Evolutionary conservation across 1,140 invertebrate species (phyloP).

Genomic region (Coelopa frigida): DNA sequence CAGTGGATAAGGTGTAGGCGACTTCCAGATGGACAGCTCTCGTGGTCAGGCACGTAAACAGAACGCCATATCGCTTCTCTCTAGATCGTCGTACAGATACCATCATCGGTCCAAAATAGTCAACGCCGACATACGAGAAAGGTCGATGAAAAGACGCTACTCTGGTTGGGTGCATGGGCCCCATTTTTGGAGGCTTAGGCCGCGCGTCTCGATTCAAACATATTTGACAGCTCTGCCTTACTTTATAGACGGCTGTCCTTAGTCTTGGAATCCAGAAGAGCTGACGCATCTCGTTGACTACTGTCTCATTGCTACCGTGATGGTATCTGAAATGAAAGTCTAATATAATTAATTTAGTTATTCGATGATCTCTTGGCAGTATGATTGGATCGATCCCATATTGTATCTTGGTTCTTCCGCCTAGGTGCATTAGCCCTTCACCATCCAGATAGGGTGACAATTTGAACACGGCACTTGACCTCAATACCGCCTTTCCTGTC

Average conservation of each 20-base stretch:
- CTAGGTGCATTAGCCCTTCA: not conserved
- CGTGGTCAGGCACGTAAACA: conserved; percentile 41
- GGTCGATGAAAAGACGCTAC: not conserved
- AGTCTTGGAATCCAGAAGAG: not conserved
- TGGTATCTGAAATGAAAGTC: conserved; percentile 3
- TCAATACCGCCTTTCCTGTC: not conserved
- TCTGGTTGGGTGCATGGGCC: not conserved
- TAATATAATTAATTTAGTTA: conserved; percentile 1
- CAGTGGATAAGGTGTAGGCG: conserved; percentile 30
- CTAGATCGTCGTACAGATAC: conserved; percentile 21
- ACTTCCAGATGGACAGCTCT: conserved; percentile 46
- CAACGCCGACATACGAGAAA: conserved; percentile 4
- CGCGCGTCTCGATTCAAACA: not conserved
- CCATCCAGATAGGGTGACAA: conserved; percentile 5
- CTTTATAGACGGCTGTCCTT: not conserved
- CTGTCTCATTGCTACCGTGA: not conserved
- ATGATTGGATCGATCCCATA: not conserved
- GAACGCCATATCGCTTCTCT: conserved; percentile 35
- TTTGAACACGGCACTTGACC: conserved; percentile 1
- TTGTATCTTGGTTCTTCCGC: not conserved
- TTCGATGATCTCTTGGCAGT: conserved; percentile 1
- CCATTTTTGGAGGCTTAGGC: conserved; percentile 9
- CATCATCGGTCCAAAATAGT: conserved; percentile 31
- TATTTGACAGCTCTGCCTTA: conserved; percentile 3
- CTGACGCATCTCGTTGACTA: not conserved